Evolutionary conservation across 2,888 invertebrate genomes (phyloP), one percentile per base, ranked within the genome.

Genomic region (Micoletzkya japonica): DNA sequence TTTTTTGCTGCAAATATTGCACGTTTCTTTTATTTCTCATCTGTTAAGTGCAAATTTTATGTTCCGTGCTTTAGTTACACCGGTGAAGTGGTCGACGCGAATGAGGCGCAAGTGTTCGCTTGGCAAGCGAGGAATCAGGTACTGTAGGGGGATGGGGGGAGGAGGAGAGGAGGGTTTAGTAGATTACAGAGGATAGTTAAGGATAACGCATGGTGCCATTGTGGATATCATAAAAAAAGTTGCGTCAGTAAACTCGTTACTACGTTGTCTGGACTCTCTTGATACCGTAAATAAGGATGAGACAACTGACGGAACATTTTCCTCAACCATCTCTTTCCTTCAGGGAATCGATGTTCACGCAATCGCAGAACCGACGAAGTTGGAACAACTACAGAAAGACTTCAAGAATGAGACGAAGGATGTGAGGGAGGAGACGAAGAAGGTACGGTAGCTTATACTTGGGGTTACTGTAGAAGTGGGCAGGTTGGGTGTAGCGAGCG

Each of bases 291-390:
- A n/a, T n/a, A n/a, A n/a, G n/a, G n/a, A n/a, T n/a, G n/a, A n/a
- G n/a, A n/a, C n/a, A n/a, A n/a, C n/a, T n/a, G n/a, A n/a, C n/a
- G n/a, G n/a, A n/a, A n/a, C n/a, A n/a, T n/a, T n/a, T n/a, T n/a
- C n/a, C n/a, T n/a, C n/a, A n/a, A 58, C 58, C n/a, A 36, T 58
- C 32, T n/a, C 34, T 26, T 30, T n/a, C 34, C 4, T 68, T 36
- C 44, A 73, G 73, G 95, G 95, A 3, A 92, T 95, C 0, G 95
- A 95, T 88, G 94, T 95, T 32, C 94, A 96, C 86, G 89, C 96
- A 70, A 89, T 97, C 77, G 97, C 97, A 2, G 98, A 98, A 87
- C 98, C 98, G 7, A 99, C 98, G 17, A 96, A 96, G 87, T 88
- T 97, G 74, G 97, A 96, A 87, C 87, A 94, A 79, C 87, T 98